Evolutionary conservation across 2,797 vertebrate genomes (phyloP), one percentile per base, ranked within the genome.

Genomic region (Coregonus ussuriensis): DNA sequence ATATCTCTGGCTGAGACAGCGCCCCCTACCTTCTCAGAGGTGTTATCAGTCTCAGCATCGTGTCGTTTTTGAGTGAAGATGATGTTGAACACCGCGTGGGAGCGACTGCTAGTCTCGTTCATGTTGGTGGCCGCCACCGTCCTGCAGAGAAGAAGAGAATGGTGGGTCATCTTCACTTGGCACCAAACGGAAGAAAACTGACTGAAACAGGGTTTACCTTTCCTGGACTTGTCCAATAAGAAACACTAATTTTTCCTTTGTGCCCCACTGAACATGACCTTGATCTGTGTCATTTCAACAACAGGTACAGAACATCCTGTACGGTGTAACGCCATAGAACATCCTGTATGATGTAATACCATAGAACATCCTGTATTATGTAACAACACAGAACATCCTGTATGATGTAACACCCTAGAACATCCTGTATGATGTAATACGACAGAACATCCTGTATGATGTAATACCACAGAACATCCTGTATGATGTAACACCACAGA

Each of bases 81-180:
- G 87, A 99, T 99, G 92, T 98, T 99, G 87, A 99, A 99, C 75
- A 99, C 98, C 0, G 98, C 98, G 0, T 99, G 98, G 0, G 98
- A 99, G 74, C 98, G 97, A 81, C 98, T 99, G 92, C 98, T 99
- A 11, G 96, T 98, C 92, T 99, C 98, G 0, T 99, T 99, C 98
- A 99, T 99, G 94, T 99, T 99, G 59, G 98, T 99, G 77, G 98
- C 98, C 0, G 97, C 98, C 90, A 99, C 98, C 0, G 98, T 99
- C 92, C 98, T 99, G 89, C 1, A 74, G n/a, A 25, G n/a, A 25
- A 21, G n/a, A 62, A 25, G n/a, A 25, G 6, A 7, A 7, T 25
- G 59, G 25, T 11, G n/a, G 3, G n/a, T 62, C 9, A 21, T 3
- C 6, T 25, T 62, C 9, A 47, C 3, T 21, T 6, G 59, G 21